phyloP scores from a whole-genome alignment of 2,888 invertebrate species.

The Phasia obesa region DNA sequence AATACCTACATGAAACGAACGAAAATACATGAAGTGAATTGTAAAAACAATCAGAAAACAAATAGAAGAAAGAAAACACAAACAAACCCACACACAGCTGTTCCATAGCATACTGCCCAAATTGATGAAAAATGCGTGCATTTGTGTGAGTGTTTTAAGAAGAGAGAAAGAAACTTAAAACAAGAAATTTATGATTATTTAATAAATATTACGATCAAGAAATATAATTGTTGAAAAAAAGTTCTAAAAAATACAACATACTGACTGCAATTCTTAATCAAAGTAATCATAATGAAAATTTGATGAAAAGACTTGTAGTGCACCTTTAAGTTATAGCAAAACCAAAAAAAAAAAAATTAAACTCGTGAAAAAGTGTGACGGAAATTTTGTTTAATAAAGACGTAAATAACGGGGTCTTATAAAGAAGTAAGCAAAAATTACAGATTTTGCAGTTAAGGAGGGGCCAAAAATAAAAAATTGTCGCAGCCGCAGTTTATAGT shows the following conservation, averaged over 20 bases:
- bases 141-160: conserved; percentile 18
- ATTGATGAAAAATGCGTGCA: conserved; percentile 30
- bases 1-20: conserved; percentile 45
- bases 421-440: conserved; percentile 28
- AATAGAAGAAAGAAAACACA: conserved; percentile 28
- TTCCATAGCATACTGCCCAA: conserved; percentile 59
- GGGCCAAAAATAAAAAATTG: conserved; percentile 38
- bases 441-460: conserved; percentile 53
- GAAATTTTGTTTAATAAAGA: conserved; percentile 14
- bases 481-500: conserved; percentile 34
- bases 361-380: conserved; percentile 25
- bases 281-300: conserved; percentile 31
- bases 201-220: conserved; percentile 31
- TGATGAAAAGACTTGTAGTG: conserved; percentile 59
- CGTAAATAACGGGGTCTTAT: neutral
- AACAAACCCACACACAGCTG: conserved; percentile 59
- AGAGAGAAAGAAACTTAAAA: conserved; percentile 30
- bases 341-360: conserved; percentile 5
- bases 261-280: conserved; percentile 56
- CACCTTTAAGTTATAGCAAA: neutral
- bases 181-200: conserved; percentile 62
- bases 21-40: conserved; percentile 44
- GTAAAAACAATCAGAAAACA: conserved; percentile 47
- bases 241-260: conserved; percentile 3
- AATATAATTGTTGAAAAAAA: conserved; percentile 17